These are phyloP conservation scores for Panagrolaimus sp. DNA, from an alignment of 1,140 invertebrate genomes.

Conservation along the genomic window DNA sequence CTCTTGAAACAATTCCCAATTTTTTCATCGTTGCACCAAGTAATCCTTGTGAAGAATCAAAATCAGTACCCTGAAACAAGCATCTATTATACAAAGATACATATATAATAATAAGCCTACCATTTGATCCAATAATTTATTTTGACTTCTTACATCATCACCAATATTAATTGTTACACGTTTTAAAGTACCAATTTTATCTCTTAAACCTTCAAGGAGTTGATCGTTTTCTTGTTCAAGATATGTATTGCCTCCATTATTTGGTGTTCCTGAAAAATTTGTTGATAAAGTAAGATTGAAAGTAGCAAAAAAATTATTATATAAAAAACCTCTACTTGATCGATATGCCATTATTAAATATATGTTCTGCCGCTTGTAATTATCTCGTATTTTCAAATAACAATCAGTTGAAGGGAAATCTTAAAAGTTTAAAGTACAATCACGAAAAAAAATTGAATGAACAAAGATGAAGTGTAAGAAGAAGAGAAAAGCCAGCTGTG, in stretches of 20 bases:
- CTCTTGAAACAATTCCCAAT: constrained; percentile 47
- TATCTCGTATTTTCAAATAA: too few species aligned
- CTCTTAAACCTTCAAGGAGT: constrained; percentile 43
- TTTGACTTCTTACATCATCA: constrained; percentile 58
- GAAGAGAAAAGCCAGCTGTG: too few species aligned
- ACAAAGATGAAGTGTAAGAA: too few species aligned
- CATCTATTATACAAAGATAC: not conserved
- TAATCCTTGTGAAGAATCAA: constrained; percentile 42
- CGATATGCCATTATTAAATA: constrained; percentile 34
- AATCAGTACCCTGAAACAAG: constrained; percentile 36
- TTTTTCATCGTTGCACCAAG: constrained; percentile 52
- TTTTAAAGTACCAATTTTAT: constrained; percentile 46
- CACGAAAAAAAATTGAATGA: too few species aligned
- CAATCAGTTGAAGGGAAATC: too few species aligned
- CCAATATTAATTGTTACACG: constrained; percentile 53
- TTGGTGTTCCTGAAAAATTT: constrained; percentile 22
- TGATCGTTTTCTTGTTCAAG: constrained; percentile 54
- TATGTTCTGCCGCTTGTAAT: too few species aligned
- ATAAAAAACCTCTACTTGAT: constrained; percentile 36
- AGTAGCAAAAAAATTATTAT: not conserved
- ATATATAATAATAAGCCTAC: constrained; percentile 20
- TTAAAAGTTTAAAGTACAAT: too few species aligned
- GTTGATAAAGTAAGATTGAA: not conserved
- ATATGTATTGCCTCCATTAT: constrained; percentile 20
- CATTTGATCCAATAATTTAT: constrained; percentile 49